Evolutionary conservation across 2,113 vertebrate genomes (phyloP).

Genomic region (Gymnarchus niloticus): DNA sequence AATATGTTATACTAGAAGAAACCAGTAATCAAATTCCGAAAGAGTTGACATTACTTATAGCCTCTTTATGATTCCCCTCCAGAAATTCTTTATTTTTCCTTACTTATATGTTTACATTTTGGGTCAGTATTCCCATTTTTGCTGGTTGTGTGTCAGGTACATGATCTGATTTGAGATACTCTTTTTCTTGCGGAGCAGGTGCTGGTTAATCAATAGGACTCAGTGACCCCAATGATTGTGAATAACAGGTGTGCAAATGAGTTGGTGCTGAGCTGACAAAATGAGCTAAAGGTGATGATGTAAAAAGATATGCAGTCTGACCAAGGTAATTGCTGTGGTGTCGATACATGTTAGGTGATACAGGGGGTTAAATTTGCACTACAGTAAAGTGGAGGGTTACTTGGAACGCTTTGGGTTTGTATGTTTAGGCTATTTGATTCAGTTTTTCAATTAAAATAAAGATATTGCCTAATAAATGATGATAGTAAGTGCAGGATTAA

Average conservation of each 20-base stretch:
- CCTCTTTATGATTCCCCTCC: not conserved
- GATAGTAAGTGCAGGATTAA: no score
- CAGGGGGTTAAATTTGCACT: not conserved
- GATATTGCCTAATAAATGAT: no score
- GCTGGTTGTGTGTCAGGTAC: not conserved
- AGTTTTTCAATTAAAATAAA: no score
- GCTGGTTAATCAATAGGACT: not conserved
- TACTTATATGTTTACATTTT: not conserved
- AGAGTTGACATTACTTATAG: not conserved
- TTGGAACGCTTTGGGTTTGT: not conserved
- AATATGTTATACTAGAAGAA: not conserved
- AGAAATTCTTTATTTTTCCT: no score
- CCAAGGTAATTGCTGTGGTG: slow-evolving; percentile 1
- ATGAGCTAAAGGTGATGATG: not conserved
- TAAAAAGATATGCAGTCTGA: not conserved
- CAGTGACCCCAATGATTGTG: not conserved
- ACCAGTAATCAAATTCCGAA: not conserved
- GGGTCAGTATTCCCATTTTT: not conserved
- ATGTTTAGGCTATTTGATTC: no score
- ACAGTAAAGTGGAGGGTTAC: not conserved
- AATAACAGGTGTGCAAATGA: not conserved
- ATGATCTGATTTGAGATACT: not conserved
- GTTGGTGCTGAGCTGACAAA: not conserved
- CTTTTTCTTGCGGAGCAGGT: not conserved
- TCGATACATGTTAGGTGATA: not conserved